Evolutionary conservation across 1,140 invertebrate genomes (phyloP).

Genomic region (Ditylenchus dipsaci): DNA sequence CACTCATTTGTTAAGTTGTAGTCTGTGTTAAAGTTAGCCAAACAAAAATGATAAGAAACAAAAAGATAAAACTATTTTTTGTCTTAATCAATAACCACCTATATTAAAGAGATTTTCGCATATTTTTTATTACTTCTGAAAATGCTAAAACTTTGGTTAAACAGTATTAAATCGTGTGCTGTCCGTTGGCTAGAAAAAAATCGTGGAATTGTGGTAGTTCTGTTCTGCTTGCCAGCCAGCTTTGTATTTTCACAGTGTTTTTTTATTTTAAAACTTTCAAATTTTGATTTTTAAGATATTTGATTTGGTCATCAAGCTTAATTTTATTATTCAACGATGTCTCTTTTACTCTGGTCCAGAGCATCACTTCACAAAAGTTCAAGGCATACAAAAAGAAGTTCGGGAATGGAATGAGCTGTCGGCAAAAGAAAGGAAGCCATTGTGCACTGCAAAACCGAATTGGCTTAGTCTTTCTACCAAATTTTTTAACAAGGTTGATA

Average conservation of each 20-base stretch:
- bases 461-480: slow-evolving; percentile 69
- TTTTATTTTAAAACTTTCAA: not conserved
- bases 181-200: slow-evolving; percentile 66
- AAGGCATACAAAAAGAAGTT: slow-evolving; percentile 64
- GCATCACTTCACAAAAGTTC: slow-evolving; percentile 64
- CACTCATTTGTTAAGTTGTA: too few species aligned
- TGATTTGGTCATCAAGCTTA: slow-evolving; percentile 61
- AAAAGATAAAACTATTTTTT: too few species aligned
- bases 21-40: too few species aligned
- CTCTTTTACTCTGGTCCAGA: slow-evolving; percentile 59
- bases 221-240: slow-evolving; percentile 68
- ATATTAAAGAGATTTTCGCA: too few species aligned
- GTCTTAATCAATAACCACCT: too few species aligned
- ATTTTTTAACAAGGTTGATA: slow-evolving; percentile 67
- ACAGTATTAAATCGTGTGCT: slow-evolving; percentile 26
- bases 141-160: too few species aligned
- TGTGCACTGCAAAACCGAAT: slow-evolving; percentile 68
- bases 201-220: slow-evolving; percentile 66
- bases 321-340: slow-evolving; percentile 60
- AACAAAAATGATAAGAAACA: too few species aligned
- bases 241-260: slow-evolving; percentile 54
- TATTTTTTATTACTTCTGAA: too few species aligned
- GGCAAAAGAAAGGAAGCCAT: slow-evolving; percentile 61
- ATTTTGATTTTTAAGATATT: slow-evolving; percentile 59
- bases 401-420: slow-evolving; percentile 65